Conservation (phyloP, 2,888 invertebrate species). For the Leptopilina myrica region DNA sequence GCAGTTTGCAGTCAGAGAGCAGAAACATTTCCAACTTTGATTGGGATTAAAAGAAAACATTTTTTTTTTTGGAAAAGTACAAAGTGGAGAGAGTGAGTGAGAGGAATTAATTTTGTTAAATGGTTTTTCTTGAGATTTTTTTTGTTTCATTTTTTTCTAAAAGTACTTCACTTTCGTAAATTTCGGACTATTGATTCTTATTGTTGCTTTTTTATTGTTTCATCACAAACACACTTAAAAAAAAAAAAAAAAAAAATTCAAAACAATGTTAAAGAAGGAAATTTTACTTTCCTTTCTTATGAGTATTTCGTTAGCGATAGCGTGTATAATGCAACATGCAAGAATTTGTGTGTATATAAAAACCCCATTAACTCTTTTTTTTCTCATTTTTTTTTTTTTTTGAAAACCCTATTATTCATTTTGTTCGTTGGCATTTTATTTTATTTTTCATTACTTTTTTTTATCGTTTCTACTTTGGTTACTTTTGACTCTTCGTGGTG, state of each 20-base stretch:
- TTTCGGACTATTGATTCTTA: constrained; percentile 9
- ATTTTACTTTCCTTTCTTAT: constrained; percentile 48
- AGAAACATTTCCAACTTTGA: constrained; percentile 3
- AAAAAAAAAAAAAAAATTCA: neutral
- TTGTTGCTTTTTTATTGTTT: neutral
- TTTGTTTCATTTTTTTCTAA: neutral
- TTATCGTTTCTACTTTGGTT: constrained; percentile 26
- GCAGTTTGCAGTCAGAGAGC: neutral
- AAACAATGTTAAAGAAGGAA: constrained; percentile 47
- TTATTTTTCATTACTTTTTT: neutral
- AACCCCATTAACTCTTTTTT: constrained; percentile 36
- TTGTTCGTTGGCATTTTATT: constrained; percentile 31
- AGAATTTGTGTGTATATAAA: constrained; percentile 45
- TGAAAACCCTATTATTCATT: too few species aligned
- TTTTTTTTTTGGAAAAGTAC: neutral
- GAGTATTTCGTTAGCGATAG: constrained; percentile 53
- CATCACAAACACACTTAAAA: constrained; percentile 27
- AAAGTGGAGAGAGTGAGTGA: constrained; percentile 15
- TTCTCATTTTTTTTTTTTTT: constrained; percentile 19
- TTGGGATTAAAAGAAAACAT: neutral
- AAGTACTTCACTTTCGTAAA: neutral
- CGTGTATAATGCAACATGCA: constrained; percentile 61
- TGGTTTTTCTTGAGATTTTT: constrained; percentile 1
- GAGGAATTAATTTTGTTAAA: neutral
- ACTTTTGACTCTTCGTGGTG: neutral